phyloP scores from a whole-genome alignment of 2,888 invertebrate species.

The Alviniconcha strummeri region DNA sequence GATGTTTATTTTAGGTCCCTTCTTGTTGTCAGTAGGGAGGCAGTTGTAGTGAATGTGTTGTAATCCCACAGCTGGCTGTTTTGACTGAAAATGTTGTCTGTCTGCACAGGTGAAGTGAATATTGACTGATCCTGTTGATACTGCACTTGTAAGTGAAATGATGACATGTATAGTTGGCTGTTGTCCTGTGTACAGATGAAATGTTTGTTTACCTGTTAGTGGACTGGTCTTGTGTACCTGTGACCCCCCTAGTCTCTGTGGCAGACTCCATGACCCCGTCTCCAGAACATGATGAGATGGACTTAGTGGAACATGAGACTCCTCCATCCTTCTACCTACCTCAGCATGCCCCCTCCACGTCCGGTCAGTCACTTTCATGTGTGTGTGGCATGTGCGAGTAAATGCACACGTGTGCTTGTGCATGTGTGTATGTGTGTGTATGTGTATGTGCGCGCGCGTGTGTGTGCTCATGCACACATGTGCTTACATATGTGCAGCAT shows the following conservation, averaged over 20 bases:
- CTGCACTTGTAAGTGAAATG: too few relatives aligned
- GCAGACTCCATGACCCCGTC: conserved; percentile 22
- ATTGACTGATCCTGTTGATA: too few relatives aligned
- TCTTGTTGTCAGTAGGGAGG: too few relatives aligned
- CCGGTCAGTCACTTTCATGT: conserved; percentile 12
- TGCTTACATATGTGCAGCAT: not conserved
- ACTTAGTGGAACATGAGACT: not conserved
- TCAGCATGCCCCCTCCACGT: conserved; percentile 1
- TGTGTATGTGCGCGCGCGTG: not conserved
- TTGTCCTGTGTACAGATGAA: not conserved
- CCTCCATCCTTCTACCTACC: conserved; percentile 14
- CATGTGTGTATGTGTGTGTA: not conserved
- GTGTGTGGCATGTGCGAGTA: not conserved
- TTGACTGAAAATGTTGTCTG: too few relatives aligned
- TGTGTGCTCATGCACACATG: not conserved
- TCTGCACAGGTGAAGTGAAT: too few relatives aligned
- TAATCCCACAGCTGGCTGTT: too few relatives aligned
- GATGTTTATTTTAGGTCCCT: too few relatives aligned
- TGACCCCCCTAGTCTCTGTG: too few relatives aligned
- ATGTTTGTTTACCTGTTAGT: not conserved
- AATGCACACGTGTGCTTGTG: not conserved
- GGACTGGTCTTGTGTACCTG: too few relatives aligned
- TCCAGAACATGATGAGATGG: conserved; percentile 20
- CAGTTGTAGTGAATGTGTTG: too few relatives aligned
- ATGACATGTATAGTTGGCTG: not conserved